Evolutionary conservation across 2,113 vertebrate species (phyloP).

Genomic region (Tachuris rubrigastra): DNA sequence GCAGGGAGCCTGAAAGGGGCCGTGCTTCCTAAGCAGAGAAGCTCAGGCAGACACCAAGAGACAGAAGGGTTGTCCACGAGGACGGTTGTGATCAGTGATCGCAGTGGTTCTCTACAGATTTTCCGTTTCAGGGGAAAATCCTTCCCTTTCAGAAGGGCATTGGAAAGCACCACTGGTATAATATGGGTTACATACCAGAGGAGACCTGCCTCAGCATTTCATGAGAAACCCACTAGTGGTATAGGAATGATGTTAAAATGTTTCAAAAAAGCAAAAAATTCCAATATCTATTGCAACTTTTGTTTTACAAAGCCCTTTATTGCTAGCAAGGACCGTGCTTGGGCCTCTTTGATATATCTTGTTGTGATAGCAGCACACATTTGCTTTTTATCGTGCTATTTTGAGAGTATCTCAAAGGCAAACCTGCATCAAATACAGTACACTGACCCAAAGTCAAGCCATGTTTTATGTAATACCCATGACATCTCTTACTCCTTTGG

Average conservation of each 20-base stretch:
- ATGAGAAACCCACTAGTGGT: neutral
- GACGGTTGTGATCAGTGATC: neutral
- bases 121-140: neutral
- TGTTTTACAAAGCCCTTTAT: neutral
- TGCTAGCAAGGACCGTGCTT: neutral
- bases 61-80: neutral
- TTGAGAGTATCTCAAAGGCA: neutral
- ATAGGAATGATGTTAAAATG: neutral
- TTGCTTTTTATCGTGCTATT: neutral
- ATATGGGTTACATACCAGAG: neutral
- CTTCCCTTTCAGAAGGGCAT: neutral
- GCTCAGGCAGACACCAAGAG: neutral
- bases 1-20: neutral
- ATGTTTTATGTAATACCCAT: fast-evolving
- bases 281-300: neutral
- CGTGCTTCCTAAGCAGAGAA: neutral
- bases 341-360: neutral
- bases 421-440: neutral
- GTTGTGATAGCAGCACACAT: neutral
- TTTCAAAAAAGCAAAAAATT: neutral
- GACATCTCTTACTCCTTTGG: neutral
- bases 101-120: neutral
- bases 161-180: neutral
- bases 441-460: neutral
- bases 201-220: neutral